Evolutionary conservation across 2,113 vertebrate species (phyloP).

Genomic region (Salvator merianae): DNA sequence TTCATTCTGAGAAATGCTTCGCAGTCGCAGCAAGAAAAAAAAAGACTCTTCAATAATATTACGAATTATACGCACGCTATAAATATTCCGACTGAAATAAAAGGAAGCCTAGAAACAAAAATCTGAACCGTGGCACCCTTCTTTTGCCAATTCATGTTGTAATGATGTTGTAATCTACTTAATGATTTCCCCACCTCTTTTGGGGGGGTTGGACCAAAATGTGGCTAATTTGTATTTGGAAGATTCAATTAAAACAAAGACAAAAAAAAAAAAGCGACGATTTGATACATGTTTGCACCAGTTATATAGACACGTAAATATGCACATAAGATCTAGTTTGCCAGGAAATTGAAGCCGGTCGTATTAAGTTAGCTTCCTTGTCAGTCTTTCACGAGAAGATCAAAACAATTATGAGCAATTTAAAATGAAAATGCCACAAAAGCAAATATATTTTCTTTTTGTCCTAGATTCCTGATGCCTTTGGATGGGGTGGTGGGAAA

Average conservation of each 20-base stretch:
- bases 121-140: background rate
- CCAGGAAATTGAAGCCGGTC: background rate
- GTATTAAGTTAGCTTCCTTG: background rate
- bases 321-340: background rate
- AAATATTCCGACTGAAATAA: conserved; percentile 1
- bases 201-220: background rate
- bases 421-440: conserved; percentile 10
- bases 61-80: background rate
- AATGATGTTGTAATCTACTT: conserved; percentile 22
- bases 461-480: background rate
- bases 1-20: background rate
- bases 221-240: conserved; percentile 31
- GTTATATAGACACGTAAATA: background rate
- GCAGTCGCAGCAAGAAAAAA: background rate
- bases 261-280: conserved; percentile 9
- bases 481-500: background rate
- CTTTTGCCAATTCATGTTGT: background rate
- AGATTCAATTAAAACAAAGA: conserved; percentile 4
- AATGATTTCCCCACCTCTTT: background rate
- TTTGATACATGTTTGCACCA: conserved; percentile 10
- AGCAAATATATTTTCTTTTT: background rate
- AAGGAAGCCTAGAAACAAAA: background rate
- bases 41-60: background rate
- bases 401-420: background rate
- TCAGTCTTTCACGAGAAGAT: conserved; percentile 17